phyloP scores from a whole-genome alignment of 2,113 vertebrate species.

The Eurypyga helias region DNA sequence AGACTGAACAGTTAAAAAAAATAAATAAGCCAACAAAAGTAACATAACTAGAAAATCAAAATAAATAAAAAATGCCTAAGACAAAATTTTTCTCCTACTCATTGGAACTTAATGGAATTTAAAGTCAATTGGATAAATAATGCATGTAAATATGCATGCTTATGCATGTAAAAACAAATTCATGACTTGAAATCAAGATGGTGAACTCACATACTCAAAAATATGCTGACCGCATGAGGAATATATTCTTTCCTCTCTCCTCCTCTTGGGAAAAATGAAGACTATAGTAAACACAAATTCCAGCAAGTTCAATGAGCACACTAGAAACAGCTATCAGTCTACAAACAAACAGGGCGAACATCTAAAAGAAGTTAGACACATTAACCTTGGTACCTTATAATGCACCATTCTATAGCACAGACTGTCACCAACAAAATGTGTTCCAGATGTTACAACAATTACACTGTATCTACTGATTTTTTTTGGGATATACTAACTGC shows the following conservation, averaged over 20 bases:
- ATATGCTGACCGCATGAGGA: conserved; percentile 73
- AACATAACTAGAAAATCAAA: conserved; percentile 81
- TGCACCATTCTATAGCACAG: conserved; percentile 46
- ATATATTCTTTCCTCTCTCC: conserved; percentile 73
- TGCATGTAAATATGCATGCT: conserved; percentile 83
- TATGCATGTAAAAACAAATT: conserved; percentile 85
- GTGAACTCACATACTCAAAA: conserved; percentile 78
- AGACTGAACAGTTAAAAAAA: conserved; percentile 82
- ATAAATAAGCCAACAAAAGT: conserved; percentile 81
- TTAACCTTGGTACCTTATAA: conserved; percentile 68
- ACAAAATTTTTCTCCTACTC: conserved; percentile 74
- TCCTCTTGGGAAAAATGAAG: conserved; percentile 71
- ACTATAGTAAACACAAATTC: conserved; percentile 73
- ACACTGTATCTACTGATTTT: conserved; percentile 45
- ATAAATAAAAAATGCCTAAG: conserved; percentile 76
- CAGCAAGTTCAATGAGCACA: conserved; percentile 77
- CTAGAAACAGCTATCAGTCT: conserved; percentile 58
- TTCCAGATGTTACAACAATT: conserved; percentile 65
- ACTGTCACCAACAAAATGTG: conserved; percentile 64
- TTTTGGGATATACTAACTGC: conserved; percentile 65
- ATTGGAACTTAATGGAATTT: conserved; percentile 85
- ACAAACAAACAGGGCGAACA: conserved; percentile 62
- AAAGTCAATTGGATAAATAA: conserved; percentile 78
- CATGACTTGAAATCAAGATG: conserved; percentile 83
- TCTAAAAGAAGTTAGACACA: conserved; percentile 61